Percentiles rank a stretch among this genome's conserved stretches.
Conservation (phyloP, 2,113 vertebrate species). For the Ptychochromis oligacanthus region DNA sequence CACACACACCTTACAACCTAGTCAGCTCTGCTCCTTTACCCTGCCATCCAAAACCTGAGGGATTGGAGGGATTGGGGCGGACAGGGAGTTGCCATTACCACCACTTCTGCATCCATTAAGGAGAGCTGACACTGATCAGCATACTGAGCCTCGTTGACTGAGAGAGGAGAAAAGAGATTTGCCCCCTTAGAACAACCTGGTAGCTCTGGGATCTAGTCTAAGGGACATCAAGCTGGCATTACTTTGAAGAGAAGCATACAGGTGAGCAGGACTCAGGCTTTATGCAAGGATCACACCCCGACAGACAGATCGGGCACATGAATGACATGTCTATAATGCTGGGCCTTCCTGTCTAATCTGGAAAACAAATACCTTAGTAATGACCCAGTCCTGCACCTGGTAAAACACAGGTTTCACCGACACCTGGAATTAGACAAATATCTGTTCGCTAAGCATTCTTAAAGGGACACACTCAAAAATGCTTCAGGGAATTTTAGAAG, state of each 20-base stretch:
- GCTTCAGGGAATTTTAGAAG: slow-evolving; percentile 5
- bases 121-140: slow-evolving; percentile 47
- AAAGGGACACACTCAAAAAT: slow-evolving; percentile 68
- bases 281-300: slow-evolving; percentile 42
- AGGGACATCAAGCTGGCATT: slow-evolving; percentile 29
- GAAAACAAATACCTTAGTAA: slow-evolving; percentile 83
- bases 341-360: slow-evolving; percentile 75
- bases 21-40: slow-evolving; percentile 16
- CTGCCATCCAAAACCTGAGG: slow-evolving; percentile 45
- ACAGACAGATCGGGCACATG: slow-evolving; percentile 63
- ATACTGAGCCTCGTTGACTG: slow-evolving; percentile 46
- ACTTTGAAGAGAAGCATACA: slow-evolving; percentile 35
- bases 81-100: slow-evolving; percentile 48
- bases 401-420: slow-evolving; percentile 78
- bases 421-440: slow-evolving; percentile 82
- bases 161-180: slow-evolving; percentile 13
- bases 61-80: slow-evolving; percentile 20
- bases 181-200: slow-evolving; percentile 15
- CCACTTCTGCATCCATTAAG: slow-evolving; percentile 48
- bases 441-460: slow-evolving; percentile 63
- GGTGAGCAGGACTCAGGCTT: slow-evolving; percentile 17
- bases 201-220: slow-evolving; percentile 43
- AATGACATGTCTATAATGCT: slow-evolving; percentile 75
- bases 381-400: slow-evolving; percentile 80
- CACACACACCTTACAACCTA: background rate